Evolutionary conservation across 1,140 invertebrate species (phyloP).

Genomic region (Drepana arcuata): DNA sequence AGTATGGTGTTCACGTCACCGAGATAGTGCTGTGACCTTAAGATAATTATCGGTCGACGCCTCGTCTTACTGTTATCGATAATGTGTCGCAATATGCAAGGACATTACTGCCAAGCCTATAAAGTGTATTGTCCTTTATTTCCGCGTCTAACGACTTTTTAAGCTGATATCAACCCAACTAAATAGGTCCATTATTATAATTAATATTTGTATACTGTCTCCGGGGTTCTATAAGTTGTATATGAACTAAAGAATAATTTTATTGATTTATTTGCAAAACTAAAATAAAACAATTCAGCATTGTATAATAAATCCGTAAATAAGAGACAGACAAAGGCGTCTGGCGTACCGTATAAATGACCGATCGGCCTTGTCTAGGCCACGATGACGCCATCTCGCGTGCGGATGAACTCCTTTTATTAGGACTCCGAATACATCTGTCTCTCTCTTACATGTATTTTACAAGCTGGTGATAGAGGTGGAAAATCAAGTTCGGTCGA

Average conservation of each 20-base stretch:
- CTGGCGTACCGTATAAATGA: constrained; percentile 61
- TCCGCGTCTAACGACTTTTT: no score
- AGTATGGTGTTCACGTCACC: constrained; percentile 41
- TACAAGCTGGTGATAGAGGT: constrained; percentile 12
- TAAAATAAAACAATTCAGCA: not conserved
- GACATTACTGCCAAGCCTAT: constrained; percentile 38
- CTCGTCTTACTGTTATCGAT: constrained; percentile 45
- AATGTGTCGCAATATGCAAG: constrained; percentile 39
- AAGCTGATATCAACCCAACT: no score
- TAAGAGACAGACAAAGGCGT: constrained; percentile 42
- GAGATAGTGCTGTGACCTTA: constrained; percentile 62
- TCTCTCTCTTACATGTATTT: constrained; percentile 21
- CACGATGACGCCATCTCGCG: constrained; percentile 63
- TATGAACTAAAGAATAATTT: no score
- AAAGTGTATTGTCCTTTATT: no score
- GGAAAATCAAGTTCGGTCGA: constrained; percentile 16
- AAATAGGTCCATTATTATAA: constrained; percentile 2
- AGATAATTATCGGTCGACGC: constrained; percentile 66
- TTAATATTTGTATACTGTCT: constrained; percentile 2
- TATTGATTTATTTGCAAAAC: no score
- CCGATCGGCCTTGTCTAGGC: constrained; percentile 69
- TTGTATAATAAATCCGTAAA: constrained; percentile 10
- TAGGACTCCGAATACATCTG: constrained; percentile 39
- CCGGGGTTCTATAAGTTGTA: not conserved
- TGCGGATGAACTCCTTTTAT: constrained; percentile 53